Base-by-base conservation (phyloP, 2,888 invertebrate genomes). In the Pammene aurita region DNA sequence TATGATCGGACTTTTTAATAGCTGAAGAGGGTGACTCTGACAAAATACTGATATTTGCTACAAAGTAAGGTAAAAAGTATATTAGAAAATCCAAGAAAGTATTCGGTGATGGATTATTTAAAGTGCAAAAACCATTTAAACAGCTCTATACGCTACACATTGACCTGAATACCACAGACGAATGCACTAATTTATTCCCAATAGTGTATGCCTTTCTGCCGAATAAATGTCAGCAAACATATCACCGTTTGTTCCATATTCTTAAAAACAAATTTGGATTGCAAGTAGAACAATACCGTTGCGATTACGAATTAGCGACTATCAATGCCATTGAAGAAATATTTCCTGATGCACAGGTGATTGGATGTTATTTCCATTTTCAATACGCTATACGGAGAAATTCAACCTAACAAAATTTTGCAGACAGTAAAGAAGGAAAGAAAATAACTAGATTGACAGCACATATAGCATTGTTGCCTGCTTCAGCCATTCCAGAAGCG, bases 81-180 rank as follows among this genome's bases (percentile, higher is more conserved):
- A 56, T 41, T 56, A 56, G 9, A 14, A 56, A 56, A 56, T 56
- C 55, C 55, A 56, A 56, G 10, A 60, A 60, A 60, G 14, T 60
- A 60, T 60, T 60, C 46, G 60, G 60, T 60, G 60, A 60, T 60
- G 60, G 60, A 34, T 60, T 60, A 60, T 58, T 58, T 58, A 58
- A 58, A 58, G 46, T 60, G 46, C 60, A 46, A 60, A 60, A 60
- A 60, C 58, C 60, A 60, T 60, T 60, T 60, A 60, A 60, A 60
- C 46, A 57, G 41, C 57, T 57, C 18, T 57, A 57, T 57, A 57
- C 57, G 57, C 57, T 57, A 57, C 57, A 57, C 57, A 57, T 57
- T 41, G 57, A 57, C 57, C 57, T 57, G 18, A 57, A 57, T 57
- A 57, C 41, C 57, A 57, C 57, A 57, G 57, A 57, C 57, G 57